Base-by-base conservation (phyloP, 2,888 invertebrate species). In the Drosophila imparisetae region DNA sequence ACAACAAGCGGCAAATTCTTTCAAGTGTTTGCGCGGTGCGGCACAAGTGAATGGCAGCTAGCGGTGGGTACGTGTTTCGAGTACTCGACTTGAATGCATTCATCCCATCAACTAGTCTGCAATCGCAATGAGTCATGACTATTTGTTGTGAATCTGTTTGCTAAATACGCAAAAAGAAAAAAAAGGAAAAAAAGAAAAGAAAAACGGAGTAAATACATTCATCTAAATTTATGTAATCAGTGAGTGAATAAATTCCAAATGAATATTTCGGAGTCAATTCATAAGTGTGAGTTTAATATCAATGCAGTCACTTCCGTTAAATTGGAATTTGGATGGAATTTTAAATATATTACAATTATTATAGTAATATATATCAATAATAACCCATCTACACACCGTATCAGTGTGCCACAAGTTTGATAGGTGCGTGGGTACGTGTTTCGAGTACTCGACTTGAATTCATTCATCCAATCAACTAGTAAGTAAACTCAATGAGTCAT, bases 11-110 rank as follows among this genome's bases (percentile, higher is more conserved):
- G 60, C 29, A n/a, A 61, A 38, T 24, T 7, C 27, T 3, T 30
- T 34, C 21, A 27, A 36, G 38, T 38, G 24, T n/a, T 27, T 62
- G 50, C 48, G 49, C 42, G 49, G 21, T 18, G 49, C 30, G 27
- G 55, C 49, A 75, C 60, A 76, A 79, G 76, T 76, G 80, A 75
- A 80, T 69, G 53, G 36, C 63, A 60, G 45, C 50, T 24, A 34
- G 42, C 42, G 36, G 34, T 54, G 13, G 29, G 29, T 71, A 32
- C 8, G 21, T 36, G 36, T 50, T 52, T 62, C 32, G 53, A 66
- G 45, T 48, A 66, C 55, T 21, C 32, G 34, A 59, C 30, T 57
- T n/a, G 42, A 67, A 50, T 75, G 75, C 75, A 75, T 78, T 78
- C 45, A 54, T 34, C 15, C 10, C 38, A 54, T 38, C 61, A 36